Evolutionary conservation across 2,113 vertebrate species (phyloP), one percentile per base, ranked within the genome.

Genomic region (Lethenteron reissneri): DNA sequence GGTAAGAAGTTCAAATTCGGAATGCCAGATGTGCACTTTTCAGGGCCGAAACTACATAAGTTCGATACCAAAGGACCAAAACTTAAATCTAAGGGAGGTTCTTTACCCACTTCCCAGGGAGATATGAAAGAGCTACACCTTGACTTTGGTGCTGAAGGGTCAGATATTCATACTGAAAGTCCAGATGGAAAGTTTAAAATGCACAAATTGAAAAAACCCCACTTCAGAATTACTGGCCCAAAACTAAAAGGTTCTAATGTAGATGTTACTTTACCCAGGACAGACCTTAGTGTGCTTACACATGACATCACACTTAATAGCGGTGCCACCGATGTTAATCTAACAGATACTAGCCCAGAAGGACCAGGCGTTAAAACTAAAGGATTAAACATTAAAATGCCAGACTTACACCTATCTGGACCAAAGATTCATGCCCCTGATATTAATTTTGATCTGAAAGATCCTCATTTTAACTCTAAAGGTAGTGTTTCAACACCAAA

Each of bases 161-260:
- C 70, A 2, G 71, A 74, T 57, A 56, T 58, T 2, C 19, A 58
- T 57, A 3, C 73, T 58, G 64, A 68, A 68, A 25, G 64, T 11
- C 64, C 64, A 17, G 64, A 68, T 8, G 64, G 64, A 68, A 81
- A 74, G 70, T 62, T 80, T 25, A 77, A 75, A 56, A 73, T 82
- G 74, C 81, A 82, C 4, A 74, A 78, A 56, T 75, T 82, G 25
- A 76, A 76, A 58, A 77, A 17, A n/a, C 9, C 64, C n/a, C n/a
- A 68, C 3, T 76, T 87, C 70, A 82, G 83, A 7, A 73, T 86
- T 5, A 78, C 77, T 76, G 85, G 71, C 81, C 84, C 2, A 80
- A 79, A 56, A 11, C 25, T 68, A 10, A n/a, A 68, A 17, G 64
- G 64, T 9, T 25, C 11, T 11, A 25, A 68, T 11, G 10, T 68